Evolutionary conservation across 2,888 invertebrate species (phyloP).

Genomic region (Drosophila greeni): DNA sequence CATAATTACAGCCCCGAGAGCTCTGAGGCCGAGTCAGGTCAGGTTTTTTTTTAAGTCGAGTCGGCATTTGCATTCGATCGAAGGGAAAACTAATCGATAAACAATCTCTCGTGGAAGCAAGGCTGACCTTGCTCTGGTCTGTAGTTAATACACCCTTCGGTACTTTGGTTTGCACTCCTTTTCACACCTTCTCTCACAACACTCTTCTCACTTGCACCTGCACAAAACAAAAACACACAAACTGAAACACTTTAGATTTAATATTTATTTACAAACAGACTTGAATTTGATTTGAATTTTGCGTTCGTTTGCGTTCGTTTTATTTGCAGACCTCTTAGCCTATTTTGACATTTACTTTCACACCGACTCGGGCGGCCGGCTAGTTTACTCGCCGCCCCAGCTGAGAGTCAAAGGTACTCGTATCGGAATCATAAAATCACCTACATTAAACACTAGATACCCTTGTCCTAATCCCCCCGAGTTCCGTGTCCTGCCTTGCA

Average conservation of each 20-base stretch:
- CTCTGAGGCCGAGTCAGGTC: conserved; percentile 28
- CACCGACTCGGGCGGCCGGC: conserved; percentile 86
- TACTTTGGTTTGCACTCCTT: conserved; percentile 37
- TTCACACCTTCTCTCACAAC: conserved; percentile 11
- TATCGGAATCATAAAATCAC: conserved; percentile 39
- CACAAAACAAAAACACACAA: conserved; percentile 3
- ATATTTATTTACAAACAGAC: conserved; percentile 14
- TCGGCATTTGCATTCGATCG: conserved; percentile 21
- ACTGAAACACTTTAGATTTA: conserved; percentile 29
- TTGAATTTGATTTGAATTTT: conserved; percentile 31
- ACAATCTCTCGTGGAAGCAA: conserved; percentile 12
- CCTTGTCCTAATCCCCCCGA: not conserved
- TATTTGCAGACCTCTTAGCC: conserved; percentile 86
- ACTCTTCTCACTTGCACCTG: conserved; percentile 27
- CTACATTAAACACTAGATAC: conserved; percentile 1
- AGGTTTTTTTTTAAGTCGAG: conserved; percentile 8
- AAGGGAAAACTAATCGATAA: conserved; percentile 58
- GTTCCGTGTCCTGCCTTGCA: conserved; percentile 3
- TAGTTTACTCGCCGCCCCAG: conserved; percentile 83
- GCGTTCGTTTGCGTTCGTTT: conserved; percentile 43
- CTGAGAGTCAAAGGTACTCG: conserved; percentile 85
- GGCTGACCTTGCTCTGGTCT: conserved; percentile 18
- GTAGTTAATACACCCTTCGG: conserved; percentile 34
- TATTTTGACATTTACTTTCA: conserved; percentile 87
- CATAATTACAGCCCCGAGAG: conserved; percentile 60